phyloP scores from a whole-genome alignment of 1,140 invertebrate genomes.

The Drosophila nikananu region DNA sequence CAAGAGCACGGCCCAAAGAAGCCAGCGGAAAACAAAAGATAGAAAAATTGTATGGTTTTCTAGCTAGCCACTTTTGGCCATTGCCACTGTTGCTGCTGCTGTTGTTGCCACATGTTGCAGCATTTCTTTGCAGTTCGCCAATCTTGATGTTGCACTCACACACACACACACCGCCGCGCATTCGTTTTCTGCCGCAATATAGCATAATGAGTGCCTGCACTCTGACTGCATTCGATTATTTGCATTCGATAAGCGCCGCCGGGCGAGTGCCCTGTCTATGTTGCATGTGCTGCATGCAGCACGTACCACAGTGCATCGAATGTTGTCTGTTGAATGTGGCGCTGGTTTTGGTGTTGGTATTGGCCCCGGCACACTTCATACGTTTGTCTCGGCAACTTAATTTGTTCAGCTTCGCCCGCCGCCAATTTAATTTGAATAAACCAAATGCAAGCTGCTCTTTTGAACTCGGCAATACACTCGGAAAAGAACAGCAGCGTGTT shows the following conservation, averaged over 20 bases:
- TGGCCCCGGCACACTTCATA: constrained; percentile 35
- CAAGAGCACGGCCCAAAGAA: constrained; percentile 57
- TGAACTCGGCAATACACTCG: constrained; percentile 42
- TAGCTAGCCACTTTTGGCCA: constrained; percentile 27
- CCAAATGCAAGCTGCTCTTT: constrained; percentile 59
- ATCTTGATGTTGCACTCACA: constrained; percentile 75
- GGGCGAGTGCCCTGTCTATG: constrained; percentile 7
- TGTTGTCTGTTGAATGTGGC: constrained; percentile 3
- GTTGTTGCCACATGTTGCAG: constrained; percentile 79
- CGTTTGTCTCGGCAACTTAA: constrained; percentile 71
- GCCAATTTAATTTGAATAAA: constrained; percentile 79
- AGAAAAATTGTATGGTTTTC: constrained; percentile 54
- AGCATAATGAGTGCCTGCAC: constrained; percentile 61
- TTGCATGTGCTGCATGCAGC: constrained; percentile 50
- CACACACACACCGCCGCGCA: constrained; percentile 15
- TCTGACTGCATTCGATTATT: constrained; percentile 61
- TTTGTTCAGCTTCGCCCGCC: constrained; percentile 64
- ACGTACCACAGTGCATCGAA: constrained; percentile 19
- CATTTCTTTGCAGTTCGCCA: constrained; percentile 72
- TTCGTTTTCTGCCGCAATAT: constrained; percentile 16
- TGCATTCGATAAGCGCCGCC: constrained; percentile 74
- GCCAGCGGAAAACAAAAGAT: constrained; percentile 69
- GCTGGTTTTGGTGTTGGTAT: neutral
- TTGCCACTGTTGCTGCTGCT: constrained; percentile 33
- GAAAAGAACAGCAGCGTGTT: neutral